Evolutionary conservation across 64 coral and sea anemone species (phyloP), one percentile per base, ranked within the genome.

Genomic region (Astreopora myriophthalma): DNA sequence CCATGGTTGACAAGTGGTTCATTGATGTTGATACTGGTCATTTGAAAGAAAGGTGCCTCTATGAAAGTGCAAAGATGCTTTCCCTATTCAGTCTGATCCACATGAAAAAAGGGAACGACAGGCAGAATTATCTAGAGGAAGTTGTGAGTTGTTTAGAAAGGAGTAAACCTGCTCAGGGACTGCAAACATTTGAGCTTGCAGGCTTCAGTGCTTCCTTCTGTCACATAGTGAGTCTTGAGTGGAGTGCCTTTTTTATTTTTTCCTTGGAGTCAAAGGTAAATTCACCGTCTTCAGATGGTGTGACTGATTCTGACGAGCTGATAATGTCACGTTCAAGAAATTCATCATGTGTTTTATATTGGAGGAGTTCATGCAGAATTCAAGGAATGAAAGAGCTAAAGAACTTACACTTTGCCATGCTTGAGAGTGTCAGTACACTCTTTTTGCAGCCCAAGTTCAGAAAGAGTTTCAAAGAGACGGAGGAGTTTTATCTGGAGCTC

Each of bases 401-500:
- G 7, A 19, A 33, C 13, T 10, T 83, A 9, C 9, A 17, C 10
- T 83, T 33, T 65, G 13, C 14, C 8, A 63, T 83, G 6, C 52
- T 31, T 23, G 79, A 83, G 19, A 83, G 55, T 83, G 79, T 83
- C n/a, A 38, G 57, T 19, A 36, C 34, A 9, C 79, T 83, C 16
- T 83, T 62, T 65, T 25, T 83, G 57, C 79, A 83, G 64, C 79
- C 79, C 17, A 83, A 83, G 48, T 83, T 64, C 20, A 63, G 79
- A 39, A 83, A 83, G 34, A 9, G 31, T 37, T 40, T 35, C 2
- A 0, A 35, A 38, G 79, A 64, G 3, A 7, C 0, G 19, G 22
- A 64, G 9, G 79, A 83, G 2, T 62, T 83, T 9, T 83, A 64
- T 2, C 34, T 83, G 22, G 33, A 83, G 20, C 79, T 83, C 16